phyloP scores from a whole-genome alignment of 2,888 invertebrate species.

The Ditula angustiorana region DNA sequence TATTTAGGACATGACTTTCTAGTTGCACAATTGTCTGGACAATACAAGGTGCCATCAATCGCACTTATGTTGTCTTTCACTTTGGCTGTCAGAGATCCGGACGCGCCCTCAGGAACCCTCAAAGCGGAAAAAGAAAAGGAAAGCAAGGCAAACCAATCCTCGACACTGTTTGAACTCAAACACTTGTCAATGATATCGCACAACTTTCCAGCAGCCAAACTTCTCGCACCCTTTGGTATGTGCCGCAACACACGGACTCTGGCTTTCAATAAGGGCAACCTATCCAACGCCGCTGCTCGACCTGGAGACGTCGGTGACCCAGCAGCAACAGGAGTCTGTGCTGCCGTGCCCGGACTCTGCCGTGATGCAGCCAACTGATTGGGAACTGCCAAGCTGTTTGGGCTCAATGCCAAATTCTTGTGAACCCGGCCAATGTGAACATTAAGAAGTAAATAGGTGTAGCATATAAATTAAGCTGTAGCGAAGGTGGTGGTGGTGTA shows the following conservation, averaged over 20 bases:
- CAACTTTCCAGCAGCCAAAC: constrained; percentile 26
- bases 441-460: too few species aligned
- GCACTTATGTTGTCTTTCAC: neutral
- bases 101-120: neutral
- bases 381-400: too few species aligned
- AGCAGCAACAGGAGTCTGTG: too few species aligned
- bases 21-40: neutral
- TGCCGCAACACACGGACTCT: constrained; percentile 23
- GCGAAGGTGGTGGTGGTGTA: too few species aligned
- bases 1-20: neutral
- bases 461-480: too few species aligned
- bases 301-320: too few species aligned
- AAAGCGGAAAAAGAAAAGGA: constrained; percentile 4
- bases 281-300: too few species aligned
- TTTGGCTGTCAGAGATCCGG: neutral
- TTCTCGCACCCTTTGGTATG: constrained; percentile 33
- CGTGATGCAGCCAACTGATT: too few species aligned
- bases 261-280: too few species aligned
- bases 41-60: neutral
- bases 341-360: too few species aligned
- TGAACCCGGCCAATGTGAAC: too few species aligned
- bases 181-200: constrained; percentile 7
- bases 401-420: too few species aligned
- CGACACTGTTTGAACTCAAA: neutral
- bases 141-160: constrained; percentile 21